Evolutionary conservation across 1,140 invertebrate species (phyloP), one percentile per base, ranked within the genome.

Genomic region (Macrostomum lignano): DNA sequence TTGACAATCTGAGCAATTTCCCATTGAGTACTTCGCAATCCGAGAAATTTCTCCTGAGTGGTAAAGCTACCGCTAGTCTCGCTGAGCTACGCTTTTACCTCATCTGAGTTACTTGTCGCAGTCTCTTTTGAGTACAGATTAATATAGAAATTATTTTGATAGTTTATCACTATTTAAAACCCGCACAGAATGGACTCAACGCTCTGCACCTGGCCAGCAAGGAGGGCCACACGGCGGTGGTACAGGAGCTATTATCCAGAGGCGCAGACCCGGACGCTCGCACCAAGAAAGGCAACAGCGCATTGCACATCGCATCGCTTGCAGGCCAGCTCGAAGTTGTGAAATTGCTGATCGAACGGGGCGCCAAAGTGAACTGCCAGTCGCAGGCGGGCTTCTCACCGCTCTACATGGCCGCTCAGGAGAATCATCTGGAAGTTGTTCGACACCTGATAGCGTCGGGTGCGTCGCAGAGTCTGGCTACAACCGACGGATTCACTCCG

Each of bases 271-370:
- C 96, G 29, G 84, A 98, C 53, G 74, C 86, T 26, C 79, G 82
- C 21, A 98, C 88, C 7, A 93, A 65, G 64, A 98, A 96, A 65
- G 86, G 86, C 40, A 96, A 96, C 59, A 94, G 86, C 25, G 82
- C 86, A 1, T 65, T 98, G 28, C 91, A 98, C 55, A 96, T 98
- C 57, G 86, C 88, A 38, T 91, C 84, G 5, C 60, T 98, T 32
- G 77, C 88, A 41, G 91, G 91, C 6, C 84, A 94, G 60, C 71
- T 74, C 46, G 74, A 86, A 43, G 79, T 98, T 38, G 88, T 96
- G 11, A 74, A 72, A 52, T 66, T 91, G 33, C 64, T 96, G 25
- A 72, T 96, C 31, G 73, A 84, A 51, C 71, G 81, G 64, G 73
- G 73, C 25, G 86, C 84, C 30, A 73, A 79, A 44, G 84, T 96